phyloP scores from a whole-genome alignment of 2,113 vertebrate species.

The Syngnathoides biaculeatus region DNA sequence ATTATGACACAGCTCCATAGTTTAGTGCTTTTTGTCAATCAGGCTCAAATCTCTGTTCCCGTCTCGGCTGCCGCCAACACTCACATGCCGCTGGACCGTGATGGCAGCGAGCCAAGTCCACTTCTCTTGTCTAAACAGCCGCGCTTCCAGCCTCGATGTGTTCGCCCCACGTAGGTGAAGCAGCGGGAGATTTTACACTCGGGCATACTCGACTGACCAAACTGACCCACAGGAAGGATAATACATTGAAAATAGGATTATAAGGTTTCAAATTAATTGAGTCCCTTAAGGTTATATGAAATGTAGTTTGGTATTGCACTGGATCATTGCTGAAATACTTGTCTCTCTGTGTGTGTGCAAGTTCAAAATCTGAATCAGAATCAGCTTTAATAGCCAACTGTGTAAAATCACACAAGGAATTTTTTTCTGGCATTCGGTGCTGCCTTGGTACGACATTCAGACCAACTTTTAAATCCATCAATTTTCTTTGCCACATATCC shows the following conservation, averaged over 20 bases:
- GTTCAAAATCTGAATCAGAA: no score
- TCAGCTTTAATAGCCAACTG: no score
- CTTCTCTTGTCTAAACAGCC: slow-evolving; percentile 41
- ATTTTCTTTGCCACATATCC: no score
- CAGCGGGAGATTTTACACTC: slow-evolving; percentile 35
- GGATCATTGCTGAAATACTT: slow-evolving; percentile 32
- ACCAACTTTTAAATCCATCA: no score
- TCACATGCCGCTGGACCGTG: slow-evolving; percentile 38
- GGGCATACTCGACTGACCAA: slow-evolving; percentile 34
- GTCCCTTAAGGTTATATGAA: slow-evolving; percentile 32
- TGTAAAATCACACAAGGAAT: no score
- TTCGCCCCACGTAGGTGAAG: slow-evolving; percentile 40
- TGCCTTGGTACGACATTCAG: no score
- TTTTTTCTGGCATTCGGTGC: no score
- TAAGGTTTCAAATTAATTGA: slow-evolving; percentile 55
- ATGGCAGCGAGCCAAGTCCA: slow-evolving; percentile 35
- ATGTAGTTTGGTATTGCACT: slow-evolving; percentile 1
- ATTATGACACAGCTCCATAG: slow-evolving; percentile 63
- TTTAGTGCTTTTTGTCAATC: slow-evolving; percentile 57
- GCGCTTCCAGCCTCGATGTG: slow-evolving; percentile 38
- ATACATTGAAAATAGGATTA: slow-evolving; percentile 57
- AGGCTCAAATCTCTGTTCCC: slow-evolving; percentile 42
- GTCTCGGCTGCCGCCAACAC: slow-evolving; percentile 51
- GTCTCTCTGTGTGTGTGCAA: slow-evolving; percentile 26
- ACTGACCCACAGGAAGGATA: slow-evolving; percentile 44